Conservation (phyloP, 2,113 vertebrate genomes). For the Chamaetylas fuelleborni region DNA sequence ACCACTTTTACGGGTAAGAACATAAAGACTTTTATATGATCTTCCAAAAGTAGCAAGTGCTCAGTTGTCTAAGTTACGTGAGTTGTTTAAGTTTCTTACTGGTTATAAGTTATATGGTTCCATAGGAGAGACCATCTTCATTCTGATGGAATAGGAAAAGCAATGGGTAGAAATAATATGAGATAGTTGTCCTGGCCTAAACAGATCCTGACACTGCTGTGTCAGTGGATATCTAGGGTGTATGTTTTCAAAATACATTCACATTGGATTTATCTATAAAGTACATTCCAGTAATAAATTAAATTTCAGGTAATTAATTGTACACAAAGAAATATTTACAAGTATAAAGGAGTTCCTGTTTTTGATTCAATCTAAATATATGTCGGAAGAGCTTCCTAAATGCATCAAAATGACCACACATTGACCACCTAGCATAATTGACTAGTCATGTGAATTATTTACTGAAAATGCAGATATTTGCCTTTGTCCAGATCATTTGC, state of each 20-base stretch:
- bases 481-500: background rate
- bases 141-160: background rate
- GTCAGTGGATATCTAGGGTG: background rate
- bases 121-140: background rate
- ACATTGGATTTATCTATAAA: background rate
- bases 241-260: background rate
- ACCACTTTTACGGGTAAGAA: background rate
- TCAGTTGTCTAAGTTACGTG: background rate
- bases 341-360: background rate
- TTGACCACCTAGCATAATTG: background rate
- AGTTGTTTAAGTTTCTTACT: background rate
- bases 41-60: background rate
- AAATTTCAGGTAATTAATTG: background rate
- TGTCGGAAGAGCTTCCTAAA: background rate
- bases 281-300: background rate
- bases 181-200: background rate
- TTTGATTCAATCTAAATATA: background rate
- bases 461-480: background rate
- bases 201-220: background rate
- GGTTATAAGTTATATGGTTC: background rate
- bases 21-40: background rate
- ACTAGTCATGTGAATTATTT: background rate
- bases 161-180: background rate
- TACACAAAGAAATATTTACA: background rate
- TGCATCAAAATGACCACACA: background rate